phyloP scores from a whole-genome alignment of 2,888 invertebrate genomes.

The Orgyia antiqua region DNA sequence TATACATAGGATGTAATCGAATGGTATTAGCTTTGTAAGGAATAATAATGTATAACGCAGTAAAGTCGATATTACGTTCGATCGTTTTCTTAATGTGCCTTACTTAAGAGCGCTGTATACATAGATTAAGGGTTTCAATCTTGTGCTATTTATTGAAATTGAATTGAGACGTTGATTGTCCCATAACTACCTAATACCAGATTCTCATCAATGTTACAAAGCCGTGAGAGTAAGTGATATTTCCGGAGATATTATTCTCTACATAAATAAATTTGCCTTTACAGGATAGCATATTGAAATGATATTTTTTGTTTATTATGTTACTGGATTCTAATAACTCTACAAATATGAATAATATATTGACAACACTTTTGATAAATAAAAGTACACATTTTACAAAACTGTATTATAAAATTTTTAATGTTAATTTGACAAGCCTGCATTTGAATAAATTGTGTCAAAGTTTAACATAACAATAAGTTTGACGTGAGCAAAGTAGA shows the following conservation, averaged over 20 bases:
- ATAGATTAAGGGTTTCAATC: conserved; percentile 28
- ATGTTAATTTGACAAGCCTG: too few species aligned
- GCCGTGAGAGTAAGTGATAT: conserved; percentile 6
- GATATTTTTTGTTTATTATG: too few species aligned
- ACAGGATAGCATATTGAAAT: background rate
- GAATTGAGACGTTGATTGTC: conserved; percentile 24
- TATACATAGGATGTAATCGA: conserved; percentile 26
- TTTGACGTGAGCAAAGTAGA: too few species aligned
- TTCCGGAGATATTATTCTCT: conserved; percentile 8
- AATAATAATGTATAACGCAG: conserved; percentile 23
- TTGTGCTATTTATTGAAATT: conserved; percentile 29
- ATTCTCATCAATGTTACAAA: conserved; percentile 18
- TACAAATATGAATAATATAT: too few species aligned
- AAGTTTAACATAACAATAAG: too few species aligned
- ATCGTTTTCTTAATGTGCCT: conserved; percentile 19
- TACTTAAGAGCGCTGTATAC: conserved; percentile 22
- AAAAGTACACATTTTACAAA: too few species aligned
- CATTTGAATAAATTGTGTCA: too few species aligned
- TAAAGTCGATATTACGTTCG: conserved; percentile 24
- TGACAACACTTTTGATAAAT: too few species aligned
- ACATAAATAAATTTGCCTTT: conserved; percentile 7
- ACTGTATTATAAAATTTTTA: too few species aligned
- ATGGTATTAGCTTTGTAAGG: conserved; percentile 27
- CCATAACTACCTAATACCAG: conserved; percentile 22
- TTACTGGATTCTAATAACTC: too few species aligned